A percentile compares a stretch with the other conserved stretches of the same genome.
Conservation (phyloP, 2,797 vertebrate genomes). For the Takifugu ocellatus region DNA sequence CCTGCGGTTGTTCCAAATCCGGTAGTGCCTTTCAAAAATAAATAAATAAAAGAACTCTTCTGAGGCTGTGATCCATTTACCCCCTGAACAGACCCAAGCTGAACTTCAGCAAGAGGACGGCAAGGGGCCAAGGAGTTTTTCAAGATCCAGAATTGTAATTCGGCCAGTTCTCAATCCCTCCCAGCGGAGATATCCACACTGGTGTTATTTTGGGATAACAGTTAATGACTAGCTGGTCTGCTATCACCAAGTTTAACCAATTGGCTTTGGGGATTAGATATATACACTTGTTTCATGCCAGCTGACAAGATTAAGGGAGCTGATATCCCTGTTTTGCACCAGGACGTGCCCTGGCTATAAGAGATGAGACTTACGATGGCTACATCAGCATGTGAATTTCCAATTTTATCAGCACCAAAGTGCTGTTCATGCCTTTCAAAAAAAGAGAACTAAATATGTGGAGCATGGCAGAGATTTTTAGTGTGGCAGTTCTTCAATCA, state of each 20-base stretch:
- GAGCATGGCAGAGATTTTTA: no score
- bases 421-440: not conserved
- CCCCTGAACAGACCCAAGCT: conserved; percentile 30
- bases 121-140: not conserved
- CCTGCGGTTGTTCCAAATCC: conserved; percentile 31
- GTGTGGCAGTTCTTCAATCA: no score
- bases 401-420: not conserved
- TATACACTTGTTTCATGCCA: conserved; percentile 41
- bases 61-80: conserved; percentile 31
- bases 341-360: conserved; percentile 16
- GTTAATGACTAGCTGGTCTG: conserved; percentile 50
- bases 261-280: conserved; percentile 51
- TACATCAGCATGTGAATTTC: conserved; percentile 34
- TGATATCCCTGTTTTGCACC: conserved; percentile 29
- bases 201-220: conserved; percentile 49
- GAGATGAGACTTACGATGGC: conserved; percentile 33
- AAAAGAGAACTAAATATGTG: no score
- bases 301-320: conserved; percentile 41
- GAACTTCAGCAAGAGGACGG: conserved; percentile 29
- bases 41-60: conserved; percentile 18
- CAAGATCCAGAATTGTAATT: conserved; percentile 43
- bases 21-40: conserved; percentile 7
- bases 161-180: conserved; percentile 16
- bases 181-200: conserved; percentile 13
- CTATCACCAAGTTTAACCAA: conserved; percentile 53